Percentiles rank a stretch among this genome's conserved stretches.
Evolutionary conservation across 1,140 invertebrate genomes (phyloP).

Genomic region (Holotrichia oblita): DNA sequence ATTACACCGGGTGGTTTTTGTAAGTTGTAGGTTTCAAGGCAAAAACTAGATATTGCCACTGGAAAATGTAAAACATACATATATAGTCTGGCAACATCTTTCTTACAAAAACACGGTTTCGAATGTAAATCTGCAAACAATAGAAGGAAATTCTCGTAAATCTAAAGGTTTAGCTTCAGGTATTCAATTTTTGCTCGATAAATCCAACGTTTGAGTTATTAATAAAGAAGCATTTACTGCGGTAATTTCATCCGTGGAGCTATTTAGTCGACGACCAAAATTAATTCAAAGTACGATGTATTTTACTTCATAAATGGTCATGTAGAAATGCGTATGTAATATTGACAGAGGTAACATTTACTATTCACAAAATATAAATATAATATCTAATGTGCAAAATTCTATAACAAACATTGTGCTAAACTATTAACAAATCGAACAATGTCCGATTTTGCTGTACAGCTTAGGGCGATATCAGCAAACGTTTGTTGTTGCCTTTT

Average conservation of each 20-base stretch:
- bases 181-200: neutral
- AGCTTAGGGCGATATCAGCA: no score
- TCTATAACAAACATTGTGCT: no score
- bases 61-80: slow-evolving; percentile 27
- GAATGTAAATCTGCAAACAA: slow-evolving; percentile 30
- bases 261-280: no score
- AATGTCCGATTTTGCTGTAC: no score
- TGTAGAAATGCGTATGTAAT: no score
- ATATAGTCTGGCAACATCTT: neutral
- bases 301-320: no score
- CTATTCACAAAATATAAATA: no score
- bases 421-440: no score
- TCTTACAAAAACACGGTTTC: slow-evolving; percentile 15
- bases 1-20: slow-evolving; percentile 21
- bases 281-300: no score
- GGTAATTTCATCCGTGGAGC: neutral
- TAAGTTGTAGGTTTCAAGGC: neutral
- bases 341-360: no score
- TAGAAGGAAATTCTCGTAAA: slow-evolving; percentile 22
- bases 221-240: neutral
- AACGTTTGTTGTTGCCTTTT: no score
- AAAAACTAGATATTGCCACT: neutral
- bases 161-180: neutral
- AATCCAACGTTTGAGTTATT: neutral
- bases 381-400: no score